A percentile compares a stretch with the other conserved stretches of the same genome.
These are phyloP conservation scores for Potamilus streckersoni DNA, from an alignment of 1,140 invertebrate genomes.

Conservation along the genomic window DNA sequence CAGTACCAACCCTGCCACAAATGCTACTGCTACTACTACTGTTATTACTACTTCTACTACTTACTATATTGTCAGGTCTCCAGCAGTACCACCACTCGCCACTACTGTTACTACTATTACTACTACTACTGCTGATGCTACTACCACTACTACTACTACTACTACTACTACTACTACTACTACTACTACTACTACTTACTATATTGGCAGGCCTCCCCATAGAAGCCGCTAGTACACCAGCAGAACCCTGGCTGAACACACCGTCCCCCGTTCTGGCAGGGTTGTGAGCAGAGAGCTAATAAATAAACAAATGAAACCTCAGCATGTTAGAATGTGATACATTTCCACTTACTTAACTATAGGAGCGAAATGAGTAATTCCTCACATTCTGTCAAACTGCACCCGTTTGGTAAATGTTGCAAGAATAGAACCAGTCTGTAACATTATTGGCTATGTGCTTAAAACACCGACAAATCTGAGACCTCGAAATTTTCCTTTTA, in stretches of 20 bases:
- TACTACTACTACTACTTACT: conserved; percentile 71
- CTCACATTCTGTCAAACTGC: too few relatives aligned
- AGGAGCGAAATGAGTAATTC: too few relatives aligned
- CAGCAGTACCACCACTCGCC: not conserved
- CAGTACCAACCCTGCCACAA: not conserved
- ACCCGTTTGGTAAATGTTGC: too few relatives aligned
- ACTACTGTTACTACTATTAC: not conserved
- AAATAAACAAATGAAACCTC: not conserved
- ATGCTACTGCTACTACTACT: not conserved
- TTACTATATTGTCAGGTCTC: not conserved
- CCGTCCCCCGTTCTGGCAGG: conserved; percentile 57
- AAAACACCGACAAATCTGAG: too few relatives aligned
- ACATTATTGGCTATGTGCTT: too few relatives aligned
- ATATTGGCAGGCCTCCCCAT: conserved; percentile 71
- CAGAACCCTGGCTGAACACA: conserved; percentile 53
- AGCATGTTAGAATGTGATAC: too few relatives aligned
- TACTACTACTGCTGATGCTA: not conserved
- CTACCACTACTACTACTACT: not conserved
- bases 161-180: not conserved
- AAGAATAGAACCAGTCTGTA: too few relatives aligned
- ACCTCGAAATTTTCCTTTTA: too few relatives aligned
- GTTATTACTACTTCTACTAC: not conserved
- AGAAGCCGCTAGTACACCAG: conserved; percentile 57
- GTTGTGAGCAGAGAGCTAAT: conserved; percentile 52
- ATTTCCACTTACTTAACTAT: too few relatives aligned